Evolutionary conservation across 2,113 vertebrate genomes (phyloP), one percentile per base, ranked within the genome.

Genomic region (Myrmecophaga tridactyla): DNA sequence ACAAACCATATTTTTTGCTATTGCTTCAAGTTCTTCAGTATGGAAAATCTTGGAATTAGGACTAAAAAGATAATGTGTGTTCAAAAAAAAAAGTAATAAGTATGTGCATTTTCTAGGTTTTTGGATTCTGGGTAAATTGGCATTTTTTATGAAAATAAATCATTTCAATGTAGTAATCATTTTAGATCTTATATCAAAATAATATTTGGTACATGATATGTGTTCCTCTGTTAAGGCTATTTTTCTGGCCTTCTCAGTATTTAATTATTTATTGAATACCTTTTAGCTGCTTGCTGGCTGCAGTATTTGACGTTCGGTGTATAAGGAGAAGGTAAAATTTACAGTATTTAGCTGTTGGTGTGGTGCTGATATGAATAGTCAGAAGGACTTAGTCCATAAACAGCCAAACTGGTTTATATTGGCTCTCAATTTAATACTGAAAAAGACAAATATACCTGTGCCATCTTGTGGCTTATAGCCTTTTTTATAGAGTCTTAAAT

Each of bases 101-200:
- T 15, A 14, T 34, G 20, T 34, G 29, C 1, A 41, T 58, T 77
- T 92, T 92, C 23, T 83, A 86, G 20, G 10, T 63, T 29, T 94
- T 48, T 77, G 13, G 39, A 78, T 78, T 86, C 60, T 76, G 17
- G 6, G 6, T 58, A 67, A 53, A 69, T 92, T 89, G 15, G 3
- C 69, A 62, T n/a, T 41, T 89, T 77, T 91, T 90, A 69, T 17
- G 58, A 88, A 86, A 82, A 94, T 93, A 21, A 10, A 58, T 21
- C 20, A 70, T 75, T 92, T 84, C 29, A 86, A 83, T 94, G 46
- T 85, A 67, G 11, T 90, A 76, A 29, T 85, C 36, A 62, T 69
- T 92, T 65, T 87, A 43, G 27, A 70, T 83, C 84, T 94, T 83
- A 39, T 41, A n/a, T 3, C 72, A 70, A 91, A 95, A 62, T 83